Evolutionary conservation across 2,888 invertebrate species (phyloP).

Genomic region (Ligdia adustata): DNA sequence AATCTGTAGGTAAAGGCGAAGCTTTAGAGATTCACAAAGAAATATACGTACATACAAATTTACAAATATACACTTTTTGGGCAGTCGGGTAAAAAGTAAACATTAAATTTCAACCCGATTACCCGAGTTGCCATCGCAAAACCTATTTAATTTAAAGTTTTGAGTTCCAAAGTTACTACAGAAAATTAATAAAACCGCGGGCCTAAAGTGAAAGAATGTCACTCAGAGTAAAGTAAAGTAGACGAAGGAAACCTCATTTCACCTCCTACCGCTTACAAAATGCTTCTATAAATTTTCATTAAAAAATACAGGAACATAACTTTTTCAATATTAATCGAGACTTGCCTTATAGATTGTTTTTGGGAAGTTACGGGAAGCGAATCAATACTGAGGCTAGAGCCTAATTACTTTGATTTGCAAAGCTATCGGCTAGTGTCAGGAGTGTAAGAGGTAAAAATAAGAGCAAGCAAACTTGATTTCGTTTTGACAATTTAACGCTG

Average conservation of each 20-base stretch:
- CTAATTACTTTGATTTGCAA: too few species aligned
- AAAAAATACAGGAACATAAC: conserved; percentile 26
- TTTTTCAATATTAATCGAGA: conserved; percentile 26
- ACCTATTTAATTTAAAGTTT: background rate
- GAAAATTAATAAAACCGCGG: conserved; percentile 21
- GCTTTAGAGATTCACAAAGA: too few species aligned
- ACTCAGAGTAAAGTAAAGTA: conserved; percentile 18
- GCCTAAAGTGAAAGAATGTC: conserved; percentile 29
- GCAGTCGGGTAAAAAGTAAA: too few species aligned
- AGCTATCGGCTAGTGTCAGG: too few species aligned
- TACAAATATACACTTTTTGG: too few species aligned
- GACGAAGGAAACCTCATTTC: conserved; percentile 18
- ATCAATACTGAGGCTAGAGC: too few species aligned
- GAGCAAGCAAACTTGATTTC: too few species aligned
- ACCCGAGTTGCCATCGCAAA: conserved; percentile 2
- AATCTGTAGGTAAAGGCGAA: too few species aligned
- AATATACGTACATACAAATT: too few species aligned
- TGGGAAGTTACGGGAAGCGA: background rate
- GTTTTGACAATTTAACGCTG: too few species aligned
- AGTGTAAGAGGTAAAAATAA: too few species aligned
- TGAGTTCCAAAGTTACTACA: conserved; percentile 15
- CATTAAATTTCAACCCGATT: background rate
- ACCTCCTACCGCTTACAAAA: conserved; percentile 3
- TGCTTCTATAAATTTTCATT: conserved; percentile 18
- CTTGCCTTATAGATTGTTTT: conserved; percentile 1